Evolutionary conservation across 2,113 vertebrate species (phyloP).

Genomic region (Hiodon alosoides): DNA sequence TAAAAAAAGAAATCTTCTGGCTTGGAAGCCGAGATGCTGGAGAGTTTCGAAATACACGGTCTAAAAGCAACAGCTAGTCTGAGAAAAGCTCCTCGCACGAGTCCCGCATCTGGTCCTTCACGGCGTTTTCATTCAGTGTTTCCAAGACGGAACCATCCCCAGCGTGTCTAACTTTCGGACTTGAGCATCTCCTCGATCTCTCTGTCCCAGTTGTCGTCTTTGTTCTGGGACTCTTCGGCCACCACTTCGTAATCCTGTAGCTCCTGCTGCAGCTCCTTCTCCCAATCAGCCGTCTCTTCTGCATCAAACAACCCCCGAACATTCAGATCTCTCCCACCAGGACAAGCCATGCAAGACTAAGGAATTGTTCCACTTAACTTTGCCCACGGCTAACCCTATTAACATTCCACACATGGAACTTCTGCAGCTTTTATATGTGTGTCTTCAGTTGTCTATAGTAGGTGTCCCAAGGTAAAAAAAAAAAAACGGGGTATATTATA

Average conservation of each 20-base stretch:
- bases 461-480: too few species aligned
- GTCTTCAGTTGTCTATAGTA: too few species aligned
- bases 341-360: background rate
- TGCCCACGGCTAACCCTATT: too few species aligned
- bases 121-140: background rate
- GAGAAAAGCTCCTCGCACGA: background rate
- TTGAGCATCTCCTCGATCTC: constrained; percentile 94
- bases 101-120: constrained; percentile 11
- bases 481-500: too few species aligned
- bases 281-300: constrained; percentile 88
- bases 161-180: constrained; percentile 61
- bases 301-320: constrained; percentile 15
- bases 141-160: background rate
- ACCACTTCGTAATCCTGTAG: constrained; percentile 93
- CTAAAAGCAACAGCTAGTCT: background rate
- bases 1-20: background rate
- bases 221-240: constrained; percentile 70
- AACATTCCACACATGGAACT: too few species aligned
- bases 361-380: too few species aligned
- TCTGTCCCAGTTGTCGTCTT: constrained; percentile 88
- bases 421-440: too few species aligned
- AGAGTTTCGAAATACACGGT: background rate
- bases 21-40: constrained; percentile 1
- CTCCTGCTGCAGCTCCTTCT: constrained; percentile 88
- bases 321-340: background rate